Base-by-base conservation (phyloP, 2,113 vertebrate genomes). In the Lota lota region DNA sequence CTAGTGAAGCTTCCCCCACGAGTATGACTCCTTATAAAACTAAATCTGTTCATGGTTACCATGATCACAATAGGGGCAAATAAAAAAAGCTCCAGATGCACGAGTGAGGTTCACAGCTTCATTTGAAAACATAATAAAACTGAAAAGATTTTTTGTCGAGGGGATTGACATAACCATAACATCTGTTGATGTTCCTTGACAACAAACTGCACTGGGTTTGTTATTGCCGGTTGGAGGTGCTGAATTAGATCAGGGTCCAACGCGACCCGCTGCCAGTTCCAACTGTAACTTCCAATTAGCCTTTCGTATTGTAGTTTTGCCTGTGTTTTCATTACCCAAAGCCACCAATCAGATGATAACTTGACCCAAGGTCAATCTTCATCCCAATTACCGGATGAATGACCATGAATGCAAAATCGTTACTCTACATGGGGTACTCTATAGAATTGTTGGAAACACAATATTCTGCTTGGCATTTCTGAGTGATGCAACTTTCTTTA, bases 131-230 rank as follows among this genome's bases (percentile, higher is more conserved):
- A 86, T 82, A 79, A 47, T 47, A 47, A 47, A 47, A 47, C 40
- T 12, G 12, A 47, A 47, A 47, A 12, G 40, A 47, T 12, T 47
- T 87, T 82, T 84, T 89, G 90, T 91, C 92, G 84, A 79, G 77
- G 88, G 77, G 63, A 83, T 70, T 50, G 16, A 79, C 78, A 66
- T 67, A 82, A 70, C 75, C 82, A 83, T 83, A 82, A 85, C 82
- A 85, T 81, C 74, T 88, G 79, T 84, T 85, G 87, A 88, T 86
- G 72, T 85, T 87, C 85, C 82, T 82, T 83, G 75, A 86, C 78
- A 88, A 85, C 89, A 85, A 75, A 81, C 81, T 79, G 71, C 83
- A 85, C 73, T 79, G 64, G 79, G 75, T 74, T 85, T 84, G 72
- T 81, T 85, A 75, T 77, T 86, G 84, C 81, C 83, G 85, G 82